phyloP scores from a whole-genome alignment of 2,797 vertebrate genomes.

The Arnoldichthys spilopterus region DNA sequence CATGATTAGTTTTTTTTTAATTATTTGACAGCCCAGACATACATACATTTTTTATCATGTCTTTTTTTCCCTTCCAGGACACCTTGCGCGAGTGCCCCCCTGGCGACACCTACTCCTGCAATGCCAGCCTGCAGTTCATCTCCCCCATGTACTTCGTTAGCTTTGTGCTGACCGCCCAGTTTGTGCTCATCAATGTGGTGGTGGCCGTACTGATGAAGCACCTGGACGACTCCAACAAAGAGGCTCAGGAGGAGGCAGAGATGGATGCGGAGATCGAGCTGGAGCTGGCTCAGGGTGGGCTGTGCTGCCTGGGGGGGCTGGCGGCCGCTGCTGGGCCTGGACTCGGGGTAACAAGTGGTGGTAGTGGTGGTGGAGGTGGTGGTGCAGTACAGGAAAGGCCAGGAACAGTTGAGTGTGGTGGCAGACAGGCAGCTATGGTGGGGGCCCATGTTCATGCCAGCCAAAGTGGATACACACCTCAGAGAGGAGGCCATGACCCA shows the following conservation, averaged over 20 bases:
- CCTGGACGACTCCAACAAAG: constrained; percentile 95
- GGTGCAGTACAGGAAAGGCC: constrained; percentile 45
- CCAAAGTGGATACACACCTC: constrained; percentile 45
- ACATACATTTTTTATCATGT: too few relatives aligned
- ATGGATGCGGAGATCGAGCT: constrained; percentile 94
- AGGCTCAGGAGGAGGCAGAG: constrained; percentile 94
- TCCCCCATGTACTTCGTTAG: constrained; percentile 96
- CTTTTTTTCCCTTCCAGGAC: constrained; percentile 62
- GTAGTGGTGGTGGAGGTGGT: constrained; percentile 43
- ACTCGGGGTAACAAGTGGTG: constrained; percentile 58
- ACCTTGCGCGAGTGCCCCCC: constrained; percentile 82
- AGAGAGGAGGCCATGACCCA: constrained; percentile 66
- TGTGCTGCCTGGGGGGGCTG: constrained; percentile 82
- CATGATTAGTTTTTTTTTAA: not conserved
- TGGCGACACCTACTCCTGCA: constrained; percentile 82
- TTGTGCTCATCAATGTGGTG: constrained; percentile 96
- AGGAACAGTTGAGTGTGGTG: constrained; percentile 22
- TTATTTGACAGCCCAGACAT: not conserved
- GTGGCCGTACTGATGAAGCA: constrained; percentile 92
- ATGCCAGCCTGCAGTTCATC: constrained; percentile 92
- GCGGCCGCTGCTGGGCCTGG: constrained; percentile 72
- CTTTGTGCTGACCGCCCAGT: constrained; percentile 96
- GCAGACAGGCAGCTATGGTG: constrained; percentile 34
- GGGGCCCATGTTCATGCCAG: constrained; percentile 42
- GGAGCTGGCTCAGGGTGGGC: constrained; percentile 87